Base-by-base conservation (phyloP, 2,888 invertebrate species). In the Coecobrya sp. region DNA sequence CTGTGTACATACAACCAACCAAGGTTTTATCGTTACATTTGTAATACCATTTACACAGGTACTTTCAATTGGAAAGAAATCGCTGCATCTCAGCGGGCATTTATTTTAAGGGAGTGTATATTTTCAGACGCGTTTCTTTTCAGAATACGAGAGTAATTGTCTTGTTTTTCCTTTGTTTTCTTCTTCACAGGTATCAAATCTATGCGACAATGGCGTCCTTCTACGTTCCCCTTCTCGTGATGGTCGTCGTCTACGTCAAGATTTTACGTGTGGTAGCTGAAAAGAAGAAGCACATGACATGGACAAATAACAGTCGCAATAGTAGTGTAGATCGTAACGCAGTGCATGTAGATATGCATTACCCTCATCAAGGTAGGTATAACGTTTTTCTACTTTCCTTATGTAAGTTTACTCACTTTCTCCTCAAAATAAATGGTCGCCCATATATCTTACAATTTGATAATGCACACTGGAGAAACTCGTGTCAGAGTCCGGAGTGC, bases 221-320 rank as follows among this genome's bases (percentile, higher is more conserved):
- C 96, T 99, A 99, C 96, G 97, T 99, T 95, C 99, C 99, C 13
- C 96, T 99, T 93, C 97, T 98, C 94, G 98, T 99, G 94, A 99
- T 99, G 99, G 97, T 99, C 93, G 97, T 98, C 95, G 99, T 99
- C 73, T 99, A 99, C 96, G 98, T 98, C 96, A 98, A 99, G 96
- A 99, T 99, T 96, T 99, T 99, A 96, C 97, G 97, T 94, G 99
- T 99, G 0, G 99, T 99, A 30, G 97, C 98, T 93, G 97, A 98
- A 95, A 98, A 99, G 95, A 98, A 98, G 16, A 97, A 98, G 95
- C 98, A 98, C 95, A 99, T 99, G 96, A 97, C 97, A 59, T 95
- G 95, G 95, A 94, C 94, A 87, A 95, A 93, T 89, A 93, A 93
- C 84, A 93, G 94, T 88, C 92, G 93, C 62, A 93, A 88, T 55